These are phyloP conservation scores for Anseranas semipalmata DNA, from an alignment of 2,113 vertebrate genomes.

Conservation along the genomic window DNA sequence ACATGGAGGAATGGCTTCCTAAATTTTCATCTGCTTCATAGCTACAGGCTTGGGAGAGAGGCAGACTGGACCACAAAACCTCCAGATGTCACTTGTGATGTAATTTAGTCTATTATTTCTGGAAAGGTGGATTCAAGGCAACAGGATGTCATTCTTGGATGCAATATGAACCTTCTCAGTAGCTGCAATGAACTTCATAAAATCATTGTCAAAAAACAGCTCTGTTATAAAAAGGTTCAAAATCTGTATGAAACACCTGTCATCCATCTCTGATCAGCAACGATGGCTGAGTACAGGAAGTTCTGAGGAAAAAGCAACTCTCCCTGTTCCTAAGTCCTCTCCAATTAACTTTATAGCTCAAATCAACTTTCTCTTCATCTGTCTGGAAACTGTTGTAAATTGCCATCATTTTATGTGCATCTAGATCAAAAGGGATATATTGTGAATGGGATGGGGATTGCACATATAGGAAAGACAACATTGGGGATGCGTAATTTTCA, in stretches of 20 bases:
- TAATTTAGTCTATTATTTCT: neutral
- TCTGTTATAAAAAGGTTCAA: neutral
- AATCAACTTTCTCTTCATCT: neutral
- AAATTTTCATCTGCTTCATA: neutral
- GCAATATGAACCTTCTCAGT: neutral
- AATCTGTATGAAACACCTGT: neutral
- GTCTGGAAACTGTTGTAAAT: neutral
- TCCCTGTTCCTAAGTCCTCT: neutral
- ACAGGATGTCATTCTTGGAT: neutral
- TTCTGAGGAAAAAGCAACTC: neutral
- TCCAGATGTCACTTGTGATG: neutral
- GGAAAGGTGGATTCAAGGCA: neutral
- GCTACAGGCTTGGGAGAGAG: neutral
- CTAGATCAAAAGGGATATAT: neutral
- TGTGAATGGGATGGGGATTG: neutral
- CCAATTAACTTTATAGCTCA: neutral
- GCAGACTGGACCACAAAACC: neutral
- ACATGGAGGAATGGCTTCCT: neutral
- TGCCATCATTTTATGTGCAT: neutral
- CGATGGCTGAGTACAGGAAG: neutral
- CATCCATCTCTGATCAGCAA: neutral
- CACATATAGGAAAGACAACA: neutral
- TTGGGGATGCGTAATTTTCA: neutral
- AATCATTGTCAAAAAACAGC: neutral
- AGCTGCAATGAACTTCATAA: neutral